These are phyloP conservation scores for Lycodopsis pacificus DNA, from an alignment of 2,797 vertebrate species.

Conservation along the genomic window DNA sequence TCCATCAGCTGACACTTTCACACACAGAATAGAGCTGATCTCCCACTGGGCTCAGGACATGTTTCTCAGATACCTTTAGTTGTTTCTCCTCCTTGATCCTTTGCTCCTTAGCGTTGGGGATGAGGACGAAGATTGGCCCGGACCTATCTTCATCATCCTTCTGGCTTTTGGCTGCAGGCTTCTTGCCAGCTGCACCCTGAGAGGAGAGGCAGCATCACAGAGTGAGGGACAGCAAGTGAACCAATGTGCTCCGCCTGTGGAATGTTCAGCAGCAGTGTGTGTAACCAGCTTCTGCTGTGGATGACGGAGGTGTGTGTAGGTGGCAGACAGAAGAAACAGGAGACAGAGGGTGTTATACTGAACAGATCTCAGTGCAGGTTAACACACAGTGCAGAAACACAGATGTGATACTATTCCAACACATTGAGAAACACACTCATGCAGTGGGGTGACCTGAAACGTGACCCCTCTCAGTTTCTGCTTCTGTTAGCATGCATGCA, in stretches of 20 bases:
- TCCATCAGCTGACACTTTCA: too few species aligned
- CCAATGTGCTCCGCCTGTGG: neutral
- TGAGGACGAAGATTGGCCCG: slow-evolving; percentile 92
- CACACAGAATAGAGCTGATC: neutral
- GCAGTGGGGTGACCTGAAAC: slow-evolving; percentile 42
- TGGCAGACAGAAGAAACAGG: slow-evolving; percentile 16
- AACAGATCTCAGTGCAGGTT: slow-evolving; percentile 31
- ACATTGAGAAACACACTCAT: slow-evolving; percentile 31
- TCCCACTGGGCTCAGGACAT: neutral
- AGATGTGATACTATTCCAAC: slow-evolving; percentile 8
- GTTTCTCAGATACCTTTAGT: slow-evolving; percentile 87
- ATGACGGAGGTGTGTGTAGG: neutral
- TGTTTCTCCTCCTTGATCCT: slow-evolving; percentile 96
- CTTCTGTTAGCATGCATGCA: slow-evolving; percentile 33
- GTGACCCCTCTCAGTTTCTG: neutral
- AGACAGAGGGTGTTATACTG: slow-evolving; percentile 17
- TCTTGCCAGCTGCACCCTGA: slow-evolving; percentile 90
- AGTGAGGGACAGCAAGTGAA: neutral
- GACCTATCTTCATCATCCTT: slow-evolving; percentile 97
- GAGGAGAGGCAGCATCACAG: neutral
- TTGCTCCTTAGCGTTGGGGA: slow-evolving; percentile 96
- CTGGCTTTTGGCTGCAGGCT: slow-evolving; percentile 87
- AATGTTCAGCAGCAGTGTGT: neutral
- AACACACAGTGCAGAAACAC: slow-evolving; percentile 21
- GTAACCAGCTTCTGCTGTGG: neutral